These are phyloP conservation scores for Leptinotarsa haldemani DNA, from an alignment of 2,888 invertebrate genomes.

Conservation along the genomic window DNA sequence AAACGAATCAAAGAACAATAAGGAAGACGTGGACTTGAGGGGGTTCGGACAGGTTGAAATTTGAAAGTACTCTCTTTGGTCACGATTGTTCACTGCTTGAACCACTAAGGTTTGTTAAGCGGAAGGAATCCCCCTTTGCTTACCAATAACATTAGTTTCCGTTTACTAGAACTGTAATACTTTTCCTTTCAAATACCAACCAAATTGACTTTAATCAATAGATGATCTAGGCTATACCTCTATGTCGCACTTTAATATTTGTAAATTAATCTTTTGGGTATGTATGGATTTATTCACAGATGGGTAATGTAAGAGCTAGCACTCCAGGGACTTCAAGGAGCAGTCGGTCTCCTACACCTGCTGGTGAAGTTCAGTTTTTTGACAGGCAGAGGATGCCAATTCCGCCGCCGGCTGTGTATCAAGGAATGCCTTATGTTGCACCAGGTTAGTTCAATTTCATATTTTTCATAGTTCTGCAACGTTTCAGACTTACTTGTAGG, in stretches of 20 bases:
- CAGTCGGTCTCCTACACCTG: conserved; percentile 65
- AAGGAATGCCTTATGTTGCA: conserved; percentile 62
- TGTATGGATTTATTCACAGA: conserved; percentile 32
- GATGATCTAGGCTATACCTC: no score
- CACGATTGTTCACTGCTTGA: no score
- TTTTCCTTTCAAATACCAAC: no score
- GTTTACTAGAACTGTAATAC: no score
- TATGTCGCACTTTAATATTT: not conserved
- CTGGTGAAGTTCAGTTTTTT: conserved; percentile 58
- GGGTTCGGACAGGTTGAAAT: no score
- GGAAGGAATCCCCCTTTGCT: no score
- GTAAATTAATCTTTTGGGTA: not conserved
- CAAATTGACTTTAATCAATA: no score
- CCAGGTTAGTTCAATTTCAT: conserved; percentile 55
- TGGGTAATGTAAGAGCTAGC: conserved; percentile 38
- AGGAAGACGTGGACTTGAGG: no score
- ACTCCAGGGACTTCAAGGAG: conserved; percentile 57
- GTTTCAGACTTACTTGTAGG: not conserved
- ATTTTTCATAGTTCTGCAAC: not conserved
- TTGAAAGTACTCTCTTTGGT: no score
- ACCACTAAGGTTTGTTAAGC: no score
- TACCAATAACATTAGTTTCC: no score
- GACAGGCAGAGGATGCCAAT: conserved; percentile 60
- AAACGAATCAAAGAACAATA: no score
- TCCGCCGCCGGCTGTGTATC: conserved; percentile 59